Evolutionary conservation across 2,113 vertebrate species (phyloP), one percentile per base, ranked within the genome.

Genomic region (Forbesichthys agassizii): DNA sequence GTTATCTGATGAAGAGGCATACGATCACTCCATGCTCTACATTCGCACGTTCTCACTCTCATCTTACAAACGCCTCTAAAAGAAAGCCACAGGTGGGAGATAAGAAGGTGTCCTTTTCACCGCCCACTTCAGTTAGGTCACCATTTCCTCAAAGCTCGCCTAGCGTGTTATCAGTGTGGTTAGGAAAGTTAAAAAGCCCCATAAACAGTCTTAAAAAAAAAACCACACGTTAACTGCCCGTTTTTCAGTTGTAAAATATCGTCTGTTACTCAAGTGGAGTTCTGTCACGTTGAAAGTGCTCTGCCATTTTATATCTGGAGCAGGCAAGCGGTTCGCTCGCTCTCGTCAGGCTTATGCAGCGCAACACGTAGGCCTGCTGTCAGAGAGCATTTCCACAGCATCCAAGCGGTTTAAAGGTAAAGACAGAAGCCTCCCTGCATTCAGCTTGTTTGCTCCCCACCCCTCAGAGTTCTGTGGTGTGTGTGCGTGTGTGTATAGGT

Each of bases 281-380:
- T 83, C 75, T 82, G 74, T 84, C 47, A 78, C 75, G 84, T 86
- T 84, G 84, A 75, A 76, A 80, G 78, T 78, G 77, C 85, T 74
- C 81, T 84, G 86, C 77, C 85, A 79, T 86, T 86, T 89, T 88
- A 87, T 88, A 86, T 88, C 81, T 83, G 84, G 79, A 71, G 81
- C 78, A 83, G 79, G 63, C 72, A 85, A 42, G 36, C 33, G 27
- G 81, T 81, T 81, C 84, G 85, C 79, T 78, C 86, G 82, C 82
- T 82, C 52, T 88, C 88, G 86, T 90, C 90, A 91, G 79, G 86
- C 81, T 79, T 75, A 64, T 27, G 3, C 70, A 79, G 84, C 77
- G 68, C 74, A 88, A 88, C 88, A 88, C 82, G 83, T 75, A 69
- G 84, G 74, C 79, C 86, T 76, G 79, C 88, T 91, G 90, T 90